phyloP scores from a whole-genome alignment of 2,888 invertebrate genomes.

The Eupithecia subumbrata region DNA sequence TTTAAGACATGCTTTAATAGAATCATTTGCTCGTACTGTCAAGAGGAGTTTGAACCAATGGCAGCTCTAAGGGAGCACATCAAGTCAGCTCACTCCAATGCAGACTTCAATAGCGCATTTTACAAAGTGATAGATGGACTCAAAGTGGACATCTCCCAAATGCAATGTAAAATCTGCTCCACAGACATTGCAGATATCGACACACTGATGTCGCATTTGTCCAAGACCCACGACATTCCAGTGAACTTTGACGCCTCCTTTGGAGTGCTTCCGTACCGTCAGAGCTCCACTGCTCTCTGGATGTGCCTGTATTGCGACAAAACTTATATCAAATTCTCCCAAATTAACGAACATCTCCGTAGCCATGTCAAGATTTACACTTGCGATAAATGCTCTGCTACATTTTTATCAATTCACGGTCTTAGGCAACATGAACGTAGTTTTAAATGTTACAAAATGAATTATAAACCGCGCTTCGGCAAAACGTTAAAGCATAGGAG shows the following conservation, averaged over 20 bases:
- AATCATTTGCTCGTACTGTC: conserved; percentile 77
- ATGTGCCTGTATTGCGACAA: conserved; percentile 76
- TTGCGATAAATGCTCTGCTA: conserved; percentile 76
- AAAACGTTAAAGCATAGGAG: conserved; percentile 74
- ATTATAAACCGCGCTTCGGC: conserved; percentile 75
- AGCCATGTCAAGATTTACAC: conserved; percentile 76
- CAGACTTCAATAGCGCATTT: conserved; percentile 76
- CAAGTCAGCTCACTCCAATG: conserved; percentile 64
- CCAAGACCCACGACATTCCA: conserved; percentile 64
- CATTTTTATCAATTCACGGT: conserved; percentile 74
- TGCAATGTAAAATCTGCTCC: conserved; percentile 71
- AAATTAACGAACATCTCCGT: conserved; percentile 74
- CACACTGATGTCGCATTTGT: conserved; percentile 71
- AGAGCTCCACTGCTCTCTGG: conserved; percentile 69
- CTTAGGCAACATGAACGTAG: conserved; percentile 73
- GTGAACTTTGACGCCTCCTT: conserved; percentile 75
- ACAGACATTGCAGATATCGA: conserved; percentile 65
- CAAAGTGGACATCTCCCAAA: conserved; percentile 74
- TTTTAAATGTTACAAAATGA: conserved; percentile 74
- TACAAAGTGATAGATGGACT: conserved; percentile 76
- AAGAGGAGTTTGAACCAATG: conserved; percentile 76
- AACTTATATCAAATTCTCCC: conserved; percentile 70
- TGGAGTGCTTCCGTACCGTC: conserved; percentile 75
- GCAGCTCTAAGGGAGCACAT: conserved; percentile 71
- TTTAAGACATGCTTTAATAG: conserved; percentile 80